Base-by-base conservation (phyloP, 2,797 vertebrate genomes). In the Rhinogobio ventralis region DNA sequence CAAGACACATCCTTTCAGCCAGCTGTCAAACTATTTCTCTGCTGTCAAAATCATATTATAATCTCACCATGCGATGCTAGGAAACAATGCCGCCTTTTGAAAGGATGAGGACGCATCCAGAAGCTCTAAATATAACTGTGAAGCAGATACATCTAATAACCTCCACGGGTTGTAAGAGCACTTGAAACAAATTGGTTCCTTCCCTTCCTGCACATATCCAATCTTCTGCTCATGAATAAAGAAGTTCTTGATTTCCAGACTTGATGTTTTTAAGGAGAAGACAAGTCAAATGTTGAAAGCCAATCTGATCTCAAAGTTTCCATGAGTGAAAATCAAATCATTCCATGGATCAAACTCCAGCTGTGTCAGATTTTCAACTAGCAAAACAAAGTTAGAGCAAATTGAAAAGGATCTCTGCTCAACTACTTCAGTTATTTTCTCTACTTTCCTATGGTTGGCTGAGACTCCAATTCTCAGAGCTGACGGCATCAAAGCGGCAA, bases 21-120 rank as follows among this genome's bases (percentile, higher is more conserved):
- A 83, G 87, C 87, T 85, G 86, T 87, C 87, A 87, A 87, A 85
- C 82, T 79, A 74, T 88, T 84, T 87, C 86, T 82, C 82, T 88
- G 75, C 86, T 90, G 87, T 89, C 86, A 88, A 76, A 85, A 87
- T 90, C 86, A 72, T 81, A 87, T 88, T 89, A 87, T 82, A 88
- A 87, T 89, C 89, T 88, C 82, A 81, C 60, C 79, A 86, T 39
- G 67, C 79, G 30, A 55, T 36, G 66, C 79, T 76, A 64, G 71
- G 86, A 83, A 89, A 84, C 84, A 87, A 79, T 87, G 82, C 69
- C 64, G 75, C 69, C 39, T 78, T 74, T 71, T 85, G 85, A 86
- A 87, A 84, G 74, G 82, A 87, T 84, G 86, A 89, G 79, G 82
- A 86, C 5, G 82, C 73, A 79, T 86, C 49, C 72, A 86, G 82